phyloP scores from a whole-genome alignment of 2,888 invertebrate genomes.

The Anthophora plumipes region DNA sequence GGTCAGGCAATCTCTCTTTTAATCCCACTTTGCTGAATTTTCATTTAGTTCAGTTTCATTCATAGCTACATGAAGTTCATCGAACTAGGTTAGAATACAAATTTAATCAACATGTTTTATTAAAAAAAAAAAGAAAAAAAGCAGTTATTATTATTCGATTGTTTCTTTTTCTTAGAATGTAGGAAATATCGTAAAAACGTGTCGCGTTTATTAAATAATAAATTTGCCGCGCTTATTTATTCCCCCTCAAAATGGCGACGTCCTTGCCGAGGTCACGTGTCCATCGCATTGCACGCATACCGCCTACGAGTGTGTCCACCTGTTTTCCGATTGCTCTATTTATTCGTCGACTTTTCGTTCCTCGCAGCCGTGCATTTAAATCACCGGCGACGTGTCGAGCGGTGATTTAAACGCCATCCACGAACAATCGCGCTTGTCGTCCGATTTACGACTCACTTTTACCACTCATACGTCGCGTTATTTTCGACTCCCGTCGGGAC shows the following conservation, averaged over 20 bases:
- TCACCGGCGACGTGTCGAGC: conserved; percentile 44
- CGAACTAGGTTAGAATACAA: not conserved
- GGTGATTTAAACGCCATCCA: conserved; percentile 62
- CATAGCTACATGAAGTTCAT: not conserved
- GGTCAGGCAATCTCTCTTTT: not conserved
- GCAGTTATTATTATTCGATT: no score
- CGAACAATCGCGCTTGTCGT: conserved; percentile 9
- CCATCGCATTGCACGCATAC: conserved; percentile 53
- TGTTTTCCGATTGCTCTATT: conserved; percentile 60
- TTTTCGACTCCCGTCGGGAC: not conserved
- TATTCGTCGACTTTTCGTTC: conserved; percentile 49
- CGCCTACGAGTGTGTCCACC: conserved; percentile 73
- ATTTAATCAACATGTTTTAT: not conserved
- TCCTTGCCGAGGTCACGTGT: conserved; percentile 82
- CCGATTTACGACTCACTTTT: not conserved
- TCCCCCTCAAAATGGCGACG: conserved; percentile 78
- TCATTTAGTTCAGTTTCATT: not conserved
- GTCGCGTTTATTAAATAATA: not conserved
- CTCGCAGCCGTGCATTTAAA: conserved; percentile 62
- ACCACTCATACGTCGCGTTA: not conserved
- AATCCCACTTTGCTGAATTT: not conserved
- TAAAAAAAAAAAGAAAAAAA: no score
- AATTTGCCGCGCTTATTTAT: conserved; percentile 67
- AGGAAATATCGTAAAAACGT: not conserved
- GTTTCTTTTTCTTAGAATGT: not conserved